phyloP scores from a whole-genome alignment of 2,113 vertebrate genomes.

The Gymnarchus niloticus region DNA sequence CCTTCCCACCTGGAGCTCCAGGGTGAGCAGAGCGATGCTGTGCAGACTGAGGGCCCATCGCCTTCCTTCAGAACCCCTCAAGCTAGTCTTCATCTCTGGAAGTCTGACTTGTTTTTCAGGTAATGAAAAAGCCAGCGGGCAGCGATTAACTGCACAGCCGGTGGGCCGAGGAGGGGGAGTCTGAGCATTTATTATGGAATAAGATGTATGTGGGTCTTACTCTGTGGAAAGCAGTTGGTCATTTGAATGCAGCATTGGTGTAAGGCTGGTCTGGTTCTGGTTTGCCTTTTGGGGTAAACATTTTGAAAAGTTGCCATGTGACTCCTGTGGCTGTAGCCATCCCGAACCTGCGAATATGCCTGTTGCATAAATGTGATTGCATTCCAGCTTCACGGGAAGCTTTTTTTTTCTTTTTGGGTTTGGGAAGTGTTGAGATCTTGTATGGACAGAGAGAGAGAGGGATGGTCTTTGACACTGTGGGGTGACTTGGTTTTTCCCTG shows the following conservation, averaged over 20 bases:
- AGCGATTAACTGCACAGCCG: background rate
- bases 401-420: background rate
- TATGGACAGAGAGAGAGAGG: background rate
- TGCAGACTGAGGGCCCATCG: background rate
- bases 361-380: too few species aligned
- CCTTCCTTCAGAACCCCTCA: background rate
- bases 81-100: background rate
- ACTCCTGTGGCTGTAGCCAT: too few species aligned
- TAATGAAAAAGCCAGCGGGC: background rate
- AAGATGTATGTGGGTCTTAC: background rate
- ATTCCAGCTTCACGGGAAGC: background rate
- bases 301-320: too few species aligned
- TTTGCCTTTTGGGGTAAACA: too few species aligned
- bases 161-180: too few species aligned
- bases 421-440: background rate
- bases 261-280: too few species aligned
- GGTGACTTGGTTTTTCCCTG: too few species aligned
- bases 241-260: too few species aligned
- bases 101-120: background rate
- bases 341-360: too few species aligned
- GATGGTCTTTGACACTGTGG: too few species aligned
- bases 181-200: background rate
- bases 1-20: background rate
- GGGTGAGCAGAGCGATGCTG: constrained; percentile 1
- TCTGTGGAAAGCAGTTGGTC: too few species aligned